A percentile compares a stretch with the other conserved stretches of the same genome.
phyloP scores from a whole-genome alignment of 2,797 vertebrate genomes.

The Pseudochirops cupreus region DNA sequence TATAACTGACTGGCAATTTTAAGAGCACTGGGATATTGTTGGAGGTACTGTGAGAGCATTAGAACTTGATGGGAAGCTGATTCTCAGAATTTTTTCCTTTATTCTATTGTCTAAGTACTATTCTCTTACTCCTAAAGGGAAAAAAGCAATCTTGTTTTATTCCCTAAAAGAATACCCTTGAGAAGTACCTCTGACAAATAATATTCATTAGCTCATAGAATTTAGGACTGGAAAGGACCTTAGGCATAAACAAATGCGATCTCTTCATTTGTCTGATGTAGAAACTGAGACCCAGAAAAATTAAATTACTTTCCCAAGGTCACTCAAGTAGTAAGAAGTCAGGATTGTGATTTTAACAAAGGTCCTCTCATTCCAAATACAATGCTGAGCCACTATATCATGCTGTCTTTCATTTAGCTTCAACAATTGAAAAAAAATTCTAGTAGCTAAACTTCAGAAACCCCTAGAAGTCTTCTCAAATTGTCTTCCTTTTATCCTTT shows the following conservation, averaged over 20 bases:
- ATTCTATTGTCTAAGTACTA: background rate
- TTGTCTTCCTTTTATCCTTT: background rate
- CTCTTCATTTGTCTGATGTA: background rate
- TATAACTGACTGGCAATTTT: background rate
- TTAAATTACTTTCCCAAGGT: background rate
- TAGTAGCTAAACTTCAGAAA: slow-evolving; percentile 25
- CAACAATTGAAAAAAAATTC: background rate
- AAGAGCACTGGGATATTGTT: background rate
- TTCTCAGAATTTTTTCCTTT: slow-evolving; percentile 6
- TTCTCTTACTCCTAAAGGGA: slow-evolving; percentile 22
- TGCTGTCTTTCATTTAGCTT: background rate
- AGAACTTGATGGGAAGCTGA: slow-evolving; percentile 12
- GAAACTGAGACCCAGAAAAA: background rate
- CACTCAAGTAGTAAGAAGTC: background rate
- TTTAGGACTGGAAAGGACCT: background rate
- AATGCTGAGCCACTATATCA: background rate
- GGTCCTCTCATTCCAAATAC: background rate
- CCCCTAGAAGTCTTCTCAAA: background rate
- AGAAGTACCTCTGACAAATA: slow-evolving; percentile 39
- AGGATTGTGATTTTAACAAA: background rate
- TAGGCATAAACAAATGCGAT: background rate
- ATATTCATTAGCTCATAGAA: background rate
- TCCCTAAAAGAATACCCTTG: slow-evolving; percentile 8
- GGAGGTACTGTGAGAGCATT: background rate
- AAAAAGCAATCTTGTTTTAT: slow-evolving; percentile 24